Evolutionary conservation across 2,888 invertebrate genomes (phyloP).

Genomic region (Sisyra nigra): DNA sequence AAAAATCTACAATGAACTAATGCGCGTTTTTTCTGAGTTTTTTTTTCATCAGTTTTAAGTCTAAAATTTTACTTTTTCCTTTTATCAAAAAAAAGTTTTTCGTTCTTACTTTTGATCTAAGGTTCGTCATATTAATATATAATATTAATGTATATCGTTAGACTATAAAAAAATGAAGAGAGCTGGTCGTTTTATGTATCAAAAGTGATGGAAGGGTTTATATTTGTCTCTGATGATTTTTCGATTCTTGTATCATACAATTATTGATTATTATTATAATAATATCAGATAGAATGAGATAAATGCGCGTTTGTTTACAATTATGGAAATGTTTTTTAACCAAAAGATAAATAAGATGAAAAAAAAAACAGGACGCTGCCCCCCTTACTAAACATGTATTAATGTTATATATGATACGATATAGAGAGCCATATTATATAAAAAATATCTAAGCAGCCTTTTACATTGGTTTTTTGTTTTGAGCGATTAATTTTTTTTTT

Average conservation of each 20-base stretch:
- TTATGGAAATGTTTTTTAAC: too few relatives aligned
- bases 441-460: not conserved
- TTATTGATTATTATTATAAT: not conserved
- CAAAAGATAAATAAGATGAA: too few relatives aligned
- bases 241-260: not conserved
- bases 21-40: constrained; percentile 6
- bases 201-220: not conserved
- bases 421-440: not conserved
- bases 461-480: too few relatives aligned
- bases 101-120: too few relatives aligned
- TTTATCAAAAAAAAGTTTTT: not conserved
- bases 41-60: too few relatives aligned
- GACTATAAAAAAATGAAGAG: too few relatives aligned
- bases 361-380: too few relatives aligned
- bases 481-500: too few relatives aligned
- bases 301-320: not conserved
- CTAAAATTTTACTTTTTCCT: not conserved
- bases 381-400: too few relatives aligned
- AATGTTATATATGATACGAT: not conserved
- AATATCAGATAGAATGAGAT: constrained; percentile 1
- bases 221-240: not conserved
- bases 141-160: too few relatives aligned
- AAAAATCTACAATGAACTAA: constrained; percentile 26
- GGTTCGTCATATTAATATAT: too few relatives aligned
- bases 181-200: too few relatives aligned